These are phyloP conservation scores for Ancistrus triradiatus DNA, from an alignment of 2,113 vertebrate genomes.

Conservation along the genomic window DNA sequence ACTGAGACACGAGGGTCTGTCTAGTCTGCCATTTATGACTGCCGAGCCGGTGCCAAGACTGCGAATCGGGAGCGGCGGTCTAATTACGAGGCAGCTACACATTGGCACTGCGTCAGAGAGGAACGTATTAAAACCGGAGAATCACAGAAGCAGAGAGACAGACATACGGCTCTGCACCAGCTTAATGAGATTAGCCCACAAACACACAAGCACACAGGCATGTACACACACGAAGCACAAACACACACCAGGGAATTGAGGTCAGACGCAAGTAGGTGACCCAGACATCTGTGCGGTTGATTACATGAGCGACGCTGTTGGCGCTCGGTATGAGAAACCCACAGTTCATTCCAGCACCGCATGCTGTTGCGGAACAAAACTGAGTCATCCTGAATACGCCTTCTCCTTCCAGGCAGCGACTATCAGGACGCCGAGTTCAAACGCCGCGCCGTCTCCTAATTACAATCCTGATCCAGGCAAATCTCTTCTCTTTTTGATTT, in stretches of 20 bases:
- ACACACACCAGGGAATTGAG: constrained; percentile 68
- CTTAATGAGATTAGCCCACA: constrained; percentile 72
- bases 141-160: constrained; percentile 47
- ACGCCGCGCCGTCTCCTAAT: too few relatives aligned
- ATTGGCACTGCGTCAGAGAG: background rate
- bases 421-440: background rate
- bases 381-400: background rate
- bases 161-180: constrained; percentile 53
- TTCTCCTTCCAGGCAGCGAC: background rate
- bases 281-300: constrained; percentile 69
- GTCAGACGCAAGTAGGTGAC: constrained; percentile 75
- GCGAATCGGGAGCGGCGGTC: constrained; percentile 16
- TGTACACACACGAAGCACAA: constrained; percentile 61
- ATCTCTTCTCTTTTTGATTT: too few relatives aligned
- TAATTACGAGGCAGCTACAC: constrained; percentile 16
- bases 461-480: too few relatives aligned
- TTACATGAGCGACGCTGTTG: constrained; percentile 56
- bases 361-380: constrained; percentile 9
- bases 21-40: background rate
- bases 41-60: background rate
- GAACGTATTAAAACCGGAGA: constrained; percentile 26
- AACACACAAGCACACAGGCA: constrained; percentile 39
- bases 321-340: constrained; percentile 51
- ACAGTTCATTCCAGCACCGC: constrained; percentile 56
- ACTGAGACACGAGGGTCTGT: background rate